Evolutionary conservation across 2,888 invertebrate genomes (phyloP).

Genomic region (Sepioteuthis lessoniana): DNA sequence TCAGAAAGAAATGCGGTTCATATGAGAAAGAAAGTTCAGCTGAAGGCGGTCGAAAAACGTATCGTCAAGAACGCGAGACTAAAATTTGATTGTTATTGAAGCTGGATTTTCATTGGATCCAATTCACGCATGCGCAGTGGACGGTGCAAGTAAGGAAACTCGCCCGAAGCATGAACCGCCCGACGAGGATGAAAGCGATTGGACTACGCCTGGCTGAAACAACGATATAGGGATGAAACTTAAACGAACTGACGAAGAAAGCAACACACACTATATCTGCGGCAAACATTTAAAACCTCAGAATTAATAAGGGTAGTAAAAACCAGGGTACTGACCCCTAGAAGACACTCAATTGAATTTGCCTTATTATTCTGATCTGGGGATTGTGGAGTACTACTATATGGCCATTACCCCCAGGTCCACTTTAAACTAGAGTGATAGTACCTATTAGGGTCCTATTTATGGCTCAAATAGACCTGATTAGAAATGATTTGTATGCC

Average conservation of each 20-base stretch:
- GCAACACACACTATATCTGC: not conserved
- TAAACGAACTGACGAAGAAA: not conserved
- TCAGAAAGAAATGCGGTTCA: not conserved
- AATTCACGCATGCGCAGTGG: not conserved
- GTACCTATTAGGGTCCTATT: too few species aligned
- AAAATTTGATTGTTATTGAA: constrained; percentile 33
- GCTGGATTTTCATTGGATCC: not conserved
- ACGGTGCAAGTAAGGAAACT: not conserved
- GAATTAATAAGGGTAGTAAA: not conserved
- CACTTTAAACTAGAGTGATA: too few species aligned
- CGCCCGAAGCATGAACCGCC: not conserved
- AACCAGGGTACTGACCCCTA: not conserved
- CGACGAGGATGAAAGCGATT: not conserved
- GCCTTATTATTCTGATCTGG: not conserved
- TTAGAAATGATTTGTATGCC: too few species aligned
- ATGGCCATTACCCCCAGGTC: too few species aligned
- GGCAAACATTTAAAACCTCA: not conserved
- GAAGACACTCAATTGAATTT: not conserved
- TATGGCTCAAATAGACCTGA: too few species aligned
- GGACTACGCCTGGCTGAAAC: not conserved
- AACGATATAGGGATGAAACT: not conserved
- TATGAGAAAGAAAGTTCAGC: not conserved
- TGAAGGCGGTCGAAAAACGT: not conserved
- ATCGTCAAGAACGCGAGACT: not conserved
- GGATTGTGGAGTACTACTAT: too few species aligned